Percentiles rank a stretch among this genome's conserved stretches.
Conservation (phyloP, 2,888 invertebrate species). For the Eupsilia transversa region DNA sequence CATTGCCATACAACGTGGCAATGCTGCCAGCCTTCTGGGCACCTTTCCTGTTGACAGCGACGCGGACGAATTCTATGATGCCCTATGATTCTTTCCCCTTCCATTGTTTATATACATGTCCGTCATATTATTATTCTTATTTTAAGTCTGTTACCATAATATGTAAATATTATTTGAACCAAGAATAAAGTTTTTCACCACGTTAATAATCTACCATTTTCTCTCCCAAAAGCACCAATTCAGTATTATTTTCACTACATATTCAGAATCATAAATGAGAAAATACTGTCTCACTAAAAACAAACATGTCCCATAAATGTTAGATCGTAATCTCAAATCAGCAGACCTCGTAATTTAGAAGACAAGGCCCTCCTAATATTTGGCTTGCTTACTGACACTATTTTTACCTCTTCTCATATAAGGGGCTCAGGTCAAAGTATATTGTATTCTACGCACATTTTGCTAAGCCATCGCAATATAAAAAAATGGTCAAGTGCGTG, state of each 20-base stretch:
- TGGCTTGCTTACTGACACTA: constrained; percentile 39
- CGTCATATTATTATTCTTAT: too few relatives aligned
- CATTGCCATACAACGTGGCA: too few relatives aligned
- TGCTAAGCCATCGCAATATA: constrained; percentile 50
- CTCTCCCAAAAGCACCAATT: neutral
- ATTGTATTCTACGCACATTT: constrained; percentile 63
- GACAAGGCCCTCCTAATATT: constrained; percentile 23
- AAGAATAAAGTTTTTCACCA: too few relatives aligned
- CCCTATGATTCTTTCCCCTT: too few relatives aligned
- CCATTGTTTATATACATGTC: too few relatives aligned
- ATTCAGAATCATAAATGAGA: constrained; percentile 31
- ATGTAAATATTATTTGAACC: too few relatives aligned
- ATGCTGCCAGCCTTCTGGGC: too few relatives aligned
- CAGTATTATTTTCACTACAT: constrained; percentile 6
- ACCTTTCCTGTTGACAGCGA: too few relatives aligned
- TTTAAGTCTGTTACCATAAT: too few relatives aligned
- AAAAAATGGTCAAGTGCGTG: constrained; percentile 35
- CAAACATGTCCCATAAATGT: constrained; percentile 16
- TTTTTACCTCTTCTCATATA: constrained; percentile 35
- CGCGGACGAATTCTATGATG: too few relatives aligned
- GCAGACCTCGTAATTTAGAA: constrained; percentile 15
- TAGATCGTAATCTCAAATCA: constrained; percentile 21
- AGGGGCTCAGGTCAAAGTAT: constrained; percentile 40
- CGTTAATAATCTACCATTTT: neutral
- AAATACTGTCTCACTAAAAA: constrained; percentile 32